Conservation (phyloP, 2,888 invertebrate genomes). For the Branchinecta sandiegonensis region DNA sequence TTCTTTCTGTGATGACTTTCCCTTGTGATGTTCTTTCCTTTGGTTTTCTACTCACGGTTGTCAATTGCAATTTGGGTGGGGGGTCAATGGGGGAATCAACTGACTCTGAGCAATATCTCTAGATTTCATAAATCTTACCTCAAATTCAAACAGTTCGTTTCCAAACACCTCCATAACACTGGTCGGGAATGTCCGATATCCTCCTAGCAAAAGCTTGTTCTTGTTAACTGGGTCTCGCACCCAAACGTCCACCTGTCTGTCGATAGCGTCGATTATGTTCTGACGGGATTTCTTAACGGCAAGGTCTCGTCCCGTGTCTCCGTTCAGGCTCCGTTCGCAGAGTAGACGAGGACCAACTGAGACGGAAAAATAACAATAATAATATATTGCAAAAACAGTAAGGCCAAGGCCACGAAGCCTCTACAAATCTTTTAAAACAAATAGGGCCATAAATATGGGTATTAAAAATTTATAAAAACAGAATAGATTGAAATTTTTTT, state of each 20-base stretch:
- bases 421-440: too few relatives aligned
- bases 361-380: background rate
- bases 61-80: too few relatives aligned
- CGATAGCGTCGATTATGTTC: background rate
- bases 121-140: background rate
- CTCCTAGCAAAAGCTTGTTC: background rate
- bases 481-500: too few relatives aligned
- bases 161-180: conserved; percentile 8
- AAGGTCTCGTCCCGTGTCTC: conserved; percentile 1
- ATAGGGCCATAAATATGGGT: too few relatives aligned
- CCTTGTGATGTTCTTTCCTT: too few relatives aligned
- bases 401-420: too few relatives aligned
- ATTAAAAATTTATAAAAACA: too few relatives aligned
- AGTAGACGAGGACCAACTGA: conserved; percentile 5
- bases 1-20: too few relatives aligned
- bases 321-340: background rate
- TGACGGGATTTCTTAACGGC: background rate
- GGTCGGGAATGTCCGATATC: conserved; percentile 1
- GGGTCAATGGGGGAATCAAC: too few relatives aligned
- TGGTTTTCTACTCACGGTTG: too few relatives aligned
- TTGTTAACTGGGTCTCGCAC: background rate
- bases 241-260: conserved; percentile 5
- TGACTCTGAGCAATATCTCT: too few relatives aligned
- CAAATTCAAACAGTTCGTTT: background rate
- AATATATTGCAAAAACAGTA: too few relatives aligned